These are phyloP conservation scores for Ranitomeya variabilis DNA, from an alignment of 2,113 vertebrate genomes.

Conservation along the genomic window DNA sequence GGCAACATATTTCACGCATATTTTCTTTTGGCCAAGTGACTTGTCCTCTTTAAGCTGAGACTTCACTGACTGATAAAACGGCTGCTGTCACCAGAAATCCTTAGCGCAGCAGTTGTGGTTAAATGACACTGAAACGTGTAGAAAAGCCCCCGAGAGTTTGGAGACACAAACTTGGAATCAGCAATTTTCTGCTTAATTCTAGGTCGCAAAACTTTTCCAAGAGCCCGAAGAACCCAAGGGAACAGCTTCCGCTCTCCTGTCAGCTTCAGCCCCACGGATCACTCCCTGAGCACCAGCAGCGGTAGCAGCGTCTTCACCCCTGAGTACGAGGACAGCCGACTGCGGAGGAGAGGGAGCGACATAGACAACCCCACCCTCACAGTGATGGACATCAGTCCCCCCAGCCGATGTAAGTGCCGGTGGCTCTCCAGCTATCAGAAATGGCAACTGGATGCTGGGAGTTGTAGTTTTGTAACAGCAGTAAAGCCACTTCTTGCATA, in stretches of 20 bases:
- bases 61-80: too few relatives aligned
- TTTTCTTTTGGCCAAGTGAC: too few relatives aligned
- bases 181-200: background rate
- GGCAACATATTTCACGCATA: too few relatives aligned
- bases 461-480: background rate
- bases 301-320: slow-evolving; percentile 94
- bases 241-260: slow-evolving; percentile 91
- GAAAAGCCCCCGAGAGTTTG: too few relatives aligned
- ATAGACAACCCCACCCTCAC: slow-evolving; percentile 91
- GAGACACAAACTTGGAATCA: too few relatives aligned
- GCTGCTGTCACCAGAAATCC: background rate
- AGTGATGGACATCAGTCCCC: slow-evolving; percentile 97
- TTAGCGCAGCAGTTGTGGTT: too few relatives aligned
- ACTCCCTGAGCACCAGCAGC: slow-evolving; percentile 93
- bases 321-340: slow-evolving; percentile 86
- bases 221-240: slow-evolving; percentile 91
- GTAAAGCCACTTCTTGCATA: background rate
- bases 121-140: too few relatives aligned
- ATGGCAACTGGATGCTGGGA: background rate
- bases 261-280: slow-evolving; percentile 93
- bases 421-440: background rate
- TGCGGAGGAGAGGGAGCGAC: slow-evolving; percentile 88
- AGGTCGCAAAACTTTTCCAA: slow-evolving; percentile 97
- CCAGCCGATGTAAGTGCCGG: slow-evolving; percentile 89
- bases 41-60: too few relatives aligned